Evolutionary conservation across 2,888 invertebrate species (phyloP), one percentile per base, ranked within the genome.

Genomic region (Amphipyra tragopoginis): DNA sequence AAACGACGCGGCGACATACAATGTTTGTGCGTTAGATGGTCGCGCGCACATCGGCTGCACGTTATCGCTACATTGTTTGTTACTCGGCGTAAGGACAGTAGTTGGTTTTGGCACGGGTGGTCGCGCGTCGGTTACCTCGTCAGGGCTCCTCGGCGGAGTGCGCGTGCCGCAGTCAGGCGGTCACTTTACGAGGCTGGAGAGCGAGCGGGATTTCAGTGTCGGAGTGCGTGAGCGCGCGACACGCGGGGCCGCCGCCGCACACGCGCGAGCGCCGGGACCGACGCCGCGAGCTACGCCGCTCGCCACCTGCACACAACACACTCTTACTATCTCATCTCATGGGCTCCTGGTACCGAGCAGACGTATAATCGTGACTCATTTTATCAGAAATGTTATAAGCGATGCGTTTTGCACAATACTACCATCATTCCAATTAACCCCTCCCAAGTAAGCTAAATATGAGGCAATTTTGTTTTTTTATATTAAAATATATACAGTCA

Each of bases 171-270:
- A 81, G 91, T 93, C 93, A 93, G 82, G 93, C 94, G 85, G 93
- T 93, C 90, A 94, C 93, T 93, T 93, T 85, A 93, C 94, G 93
- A 94, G 95, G 86, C 93, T 94, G 94, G 95, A 94, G 86, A 94
- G 95, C 86, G 95, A 95, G 87, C 94, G 95, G 90, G 93, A 93
- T 81, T 85, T 95, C 94, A 93, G 93, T 87, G 93, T 94, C 94
- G 92, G 93, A 87, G 93, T 90, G 94, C 75, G 93, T 70, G 93
- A 90, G 86, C 74, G 89, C 74, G 82, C 94, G 93, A 83, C 92
- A 91, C 84, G 87, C 74, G 91, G 89, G 82, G 86, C 90, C 88
- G 84, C 88, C 84, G 82, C 87, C 84, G 90, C 93, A 93, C 90
- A 93, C 82, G 85, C 94, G 93, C 88, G 92, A 79, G 86, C 94